Conservation (phyloP, 2,797 vertebrate species). For the Acrocephalus scirpaceus region DNA sequence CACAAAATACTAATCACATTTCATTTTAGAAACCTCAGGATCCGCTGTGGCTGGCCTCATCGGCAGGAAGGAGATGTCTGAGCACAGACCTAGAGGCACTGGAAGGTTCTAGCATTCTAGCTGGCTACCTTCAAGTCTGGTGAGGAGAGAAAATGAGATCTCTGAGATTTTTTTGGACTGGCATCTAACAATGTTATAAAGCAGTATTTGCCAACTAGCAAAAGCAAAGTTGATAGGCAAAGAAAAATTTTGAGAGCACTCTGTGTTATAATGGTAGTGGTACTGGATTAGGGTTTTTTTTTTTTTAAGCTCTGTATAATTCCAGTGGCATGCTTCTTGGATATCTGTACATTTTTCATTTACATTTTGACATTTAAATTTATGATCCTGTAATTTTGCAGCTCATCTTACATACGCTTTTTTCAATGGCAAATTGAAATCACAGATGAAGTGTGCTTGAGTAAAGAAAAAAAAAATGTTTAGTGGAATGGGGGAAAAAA, state of each 20-base stretch:
- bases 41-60: not conserved
- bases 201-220: conserved; percentile 50
- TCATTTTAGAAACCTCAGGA: conserved; percentile 50
- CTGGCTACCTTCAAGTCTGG: not conserved
- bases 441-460: conserved; percentile 46
- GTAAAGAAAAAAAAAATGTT: conserved; percentile 39
- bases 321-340: conserved; percentile 39
- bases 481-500: not conserved
- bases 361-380: conserved; percentile 71
- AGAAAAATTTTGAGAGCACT: not conserved
- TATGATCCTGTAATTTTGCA: conserved; percentile 70
- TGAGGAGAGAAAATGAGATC: conserved; percentile 22
- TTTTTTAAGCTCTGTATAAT: conserved; percentile 20
- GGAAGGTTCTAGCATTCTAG: conserved; percentile 31
- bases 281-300: not conserved
- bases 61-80: not conserved
- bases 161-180: not conserved
- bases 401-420: conserved; percentile 57
- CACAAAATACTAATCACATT: conserved; percentile 12
- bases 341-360: conserved; percentile 52
- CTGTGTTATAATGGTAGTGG: conserved; percentile 18
- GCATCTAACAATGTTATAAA: conserved; percentile 32
- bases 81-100: not conserved
- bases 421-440: conserved; percentile 65
- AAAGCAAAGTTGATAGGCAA: conserved; percentile 45